phyloP scores from a whole-genome alignment of 2,113 vertebrate species.

The Lepus americanus region DNA sequence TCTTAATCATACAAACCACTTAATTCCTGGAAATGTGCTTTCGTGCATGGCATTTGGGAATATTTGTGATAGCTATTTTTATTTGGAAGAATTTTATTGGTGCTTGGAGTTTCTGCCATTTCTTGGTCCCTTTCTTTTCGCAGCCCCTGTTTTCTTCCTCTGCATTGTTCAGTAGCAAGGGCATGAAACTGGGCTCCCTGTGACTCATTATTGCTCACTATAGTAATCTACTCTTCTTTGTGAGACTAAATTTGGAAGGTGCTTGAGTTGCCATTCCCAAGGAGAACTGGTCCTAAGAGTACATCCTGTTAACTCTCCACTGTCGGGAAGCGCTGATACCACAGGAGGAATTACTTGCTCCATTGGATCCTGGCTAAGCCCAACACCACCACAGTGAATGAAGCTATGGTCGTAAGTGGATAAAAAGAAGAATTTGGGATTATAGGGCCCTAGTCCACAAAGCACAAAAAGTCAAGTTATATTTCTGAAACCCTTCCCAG shows the following conservation, averaged over 20 bases:
- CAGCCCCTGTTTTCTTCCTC: background rate
- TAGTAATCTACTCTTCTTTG: conserved; percentile 76
- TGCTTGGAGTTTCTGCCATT: conserved; percentile 47
- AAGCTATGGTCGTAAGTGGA: background rate
- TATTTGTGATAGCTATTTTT: conserved; percentile 48
- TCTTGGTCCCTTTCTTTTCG: conserved; percentile 33
- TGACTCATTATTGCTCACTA: conserved; percentile 86
- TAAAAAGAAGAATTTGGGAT: background rate
- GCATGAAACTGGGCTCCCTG: conserved; percentile 76
- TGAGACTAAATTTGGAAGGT: conserved; percentile 84
- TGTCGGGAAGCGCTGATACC: conserved; percentile 25
- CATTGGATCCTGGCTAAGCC: background rate
- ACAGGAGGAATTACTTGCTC: background rate
- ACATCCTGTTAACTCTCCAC: conserved; percentile 77
- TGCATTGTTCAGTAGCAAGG: conserved; percentile 79
- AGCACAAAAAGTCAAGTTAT: background rate
- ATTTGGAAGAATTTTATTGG: conserved; percentile 22
- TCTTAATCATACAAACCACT: conserved; percentile 10
- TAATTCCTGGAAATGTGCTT: conserved; percentile 50
- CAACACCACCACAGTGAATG: background rate
- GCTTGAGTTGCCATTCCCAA: conserved; percentile 82
- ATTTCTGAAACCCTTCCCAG: background rate
- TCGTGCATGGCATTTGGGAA: background rate
- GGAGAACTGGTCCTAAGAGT: conserved; percentile 70
- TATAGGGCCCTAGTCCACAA: background rate